phyloP scores from a whole-genome alignment of 1,140 invertebrate species.

The Neodiprion lecontei region DNA sequence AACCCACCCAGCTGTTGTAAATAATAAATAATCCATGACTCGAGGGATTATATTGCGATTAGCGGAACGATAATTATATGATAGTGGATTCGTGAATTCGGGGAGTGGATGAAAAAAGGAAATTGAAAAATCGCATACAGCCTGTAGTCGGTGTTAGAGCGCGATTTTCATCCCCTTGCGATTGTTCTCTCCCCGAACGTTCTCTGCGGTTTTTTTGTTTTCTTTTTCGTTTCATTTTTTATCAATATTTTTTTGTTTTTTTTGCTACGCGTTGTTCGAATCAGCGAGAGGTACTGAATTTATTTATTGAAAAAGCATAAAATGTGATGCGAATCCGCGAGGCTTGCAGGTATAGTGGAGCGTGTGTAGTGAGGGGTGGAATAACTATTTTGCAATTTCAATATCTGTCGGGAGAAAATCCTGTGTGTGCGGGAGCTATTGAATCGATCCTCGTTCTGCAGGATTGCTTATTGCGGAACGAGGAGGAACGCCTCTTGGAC shows the following conservation, averaged over 20 bases:
- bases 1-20: neutral
- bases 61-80: too few species aligned
- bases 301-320: neutral
- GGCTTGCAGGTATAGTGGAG: neutral
- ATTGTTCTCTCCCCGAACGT: neutral
- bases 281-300: neutral
- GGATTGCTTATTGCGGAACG: neutral
- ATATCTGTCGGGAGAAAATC: neutral
- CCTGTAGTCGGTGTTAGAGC: neutral
- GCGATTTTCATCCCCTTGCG: neutral
- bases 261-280: neutral
- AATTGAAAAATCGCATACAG: neutral
- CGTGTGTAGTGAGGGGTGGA: neutral
- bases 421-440: neutral
- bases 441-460: neutral
- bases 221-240: neutral
- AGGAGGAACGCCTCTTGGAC: neutral
- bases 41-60: too few species aligned
- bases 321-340: neutral
- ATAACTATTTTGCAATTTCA: conserved; percentile 6
- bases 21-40: too few species aligned
- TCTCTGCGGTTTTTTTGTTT: neutral
- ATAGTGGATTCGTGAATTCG: too few species aligned
- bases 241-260: neutral
- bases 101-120: neutral